These are phyloP conservation scores for Nyctalus aviator DNA, from an alignment of 2,797 vertebrate genomes.

Conservation along the genomic window DNA sequence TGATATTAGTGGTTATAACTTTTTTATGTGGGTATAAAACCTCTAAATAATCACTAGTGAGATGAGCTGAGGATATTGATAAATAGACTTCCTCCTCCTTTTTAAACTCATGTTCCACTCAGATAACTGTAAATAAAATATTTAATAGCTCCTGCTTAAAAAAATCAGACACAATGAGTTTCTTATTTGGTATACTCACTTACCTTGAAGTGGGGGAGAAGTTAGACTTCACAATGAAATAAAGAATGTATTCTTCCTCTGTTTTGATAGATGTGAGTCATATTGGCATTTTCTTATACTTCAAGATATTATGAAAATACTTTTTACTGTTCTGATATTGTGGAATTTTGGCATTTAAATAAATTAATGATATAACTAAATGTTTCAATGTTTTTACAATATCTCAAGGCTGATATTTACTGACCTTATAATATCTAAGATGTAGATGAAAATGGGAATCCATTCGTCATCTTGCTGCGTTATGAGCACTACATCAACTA, in stretches of 20 bases:
- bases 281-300: conserved; percentile 20
- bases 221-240: neutral
- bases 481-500: neutral
- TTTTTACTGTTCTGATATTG: neutral
- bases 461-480: conserved; percentile 1
- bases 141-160: neutral
- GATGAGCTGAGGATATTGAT: neutral
- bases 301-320: neutral
- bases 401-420: conserved; percentile 33
- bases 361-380: conserved; percentile 20
- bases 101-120: neutral
- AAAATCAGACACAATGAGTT: neutral
- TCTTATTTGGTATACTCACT: conserved; percentile 28
- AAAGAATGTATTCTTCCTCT: conserved; percentile 23
- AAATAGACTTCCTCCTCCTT: neutral
- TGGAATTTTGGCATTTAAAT: conserved; percentile 49
- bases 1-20: neutral
- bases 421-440: neutral
- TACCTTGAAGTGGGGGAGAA: neutral
- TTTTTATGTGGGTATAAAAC: neutral
- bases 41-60: conserved; percentile 32
- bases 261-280: neutral
- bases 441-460: conserved; percentile 20
- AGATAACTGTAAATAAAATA: conserved; percentile 38
- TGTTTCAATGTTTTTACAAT: neutral